phyloP scores from a whole-genome alignment of 2,113 vertebrate species.

The Lepus timidus region DNA sequence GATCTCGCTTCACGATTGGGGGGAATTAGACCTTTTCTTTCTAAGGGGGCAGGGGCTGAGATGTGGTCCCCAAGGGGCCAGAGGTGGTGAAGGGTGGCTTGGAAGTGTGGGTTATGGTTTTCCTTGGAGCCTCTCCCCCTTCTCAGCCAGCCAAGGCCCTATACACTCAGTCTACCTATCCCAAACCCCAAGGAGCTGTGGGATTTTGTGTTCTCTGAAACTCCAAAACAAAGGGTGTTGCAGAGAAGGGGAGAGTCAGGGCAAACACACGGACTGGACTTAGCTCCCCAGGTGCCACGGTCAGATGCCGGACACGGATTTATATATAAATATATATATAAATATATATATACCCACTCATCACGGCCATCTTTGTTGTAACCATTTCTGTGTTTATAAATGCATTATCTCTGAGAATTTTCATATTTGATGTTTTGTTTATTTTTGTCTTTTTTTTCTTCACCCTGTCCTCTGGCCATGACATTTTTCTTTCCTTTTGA shows the following conservation, averaged over 20 bases:
- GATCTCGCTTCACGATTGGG: conserved; percentile 54
- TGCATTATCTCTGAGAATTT: conserved; percentile 90
- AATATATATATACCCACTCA: conserved; percentile 87
- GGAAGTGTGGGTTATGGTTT: conserved; percentile 56
- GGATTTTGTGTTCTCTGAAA: conserved; percentile 61
- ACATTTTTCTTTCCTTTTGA: conserved; percentile 85
- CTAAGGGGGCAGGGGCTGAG: conserved; percentile 66
- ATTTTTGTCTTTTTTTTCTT: conserved; percentile 67
- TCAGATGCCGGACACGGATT: conserved; percentile 82
- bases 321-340: conserved; percentile 90
- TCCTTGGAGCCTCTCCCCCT: conserved; percentile 31
- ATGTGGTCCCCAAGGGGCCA: conserved; percentile 77
- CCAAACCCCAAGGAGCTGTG: conserved; percentile 64
- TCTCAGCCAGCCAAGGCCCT: conserved; percentile 46
- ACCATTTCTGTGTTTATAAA: conserved; percentile 93
- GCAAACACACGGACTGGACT: conserved; percentile 86
- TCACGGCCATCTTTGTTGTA: conserved; percentile 90
- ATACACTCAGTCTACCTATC: conserved; percentile 45
- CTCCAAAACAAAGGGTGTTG: conserved; percentile 29
- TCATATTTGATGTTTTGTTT: conserved; percentile 88
- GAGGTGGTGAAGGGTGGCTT: conserved; percentile 60
- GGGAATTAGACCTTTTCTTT: conserved; percentile 60
- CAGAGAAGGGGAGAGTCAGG: conserved; percentile 74
- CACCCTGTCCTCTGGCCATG: conserved; percentile 80
- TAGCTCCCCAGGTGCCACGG: conserved; percentile 86